Percentiles rank a stretch among this genome's conserved stretches.
Conservation (phyloP, 2,888 invertebrate genomes). For the Xestia c-nigrum region DNA sequence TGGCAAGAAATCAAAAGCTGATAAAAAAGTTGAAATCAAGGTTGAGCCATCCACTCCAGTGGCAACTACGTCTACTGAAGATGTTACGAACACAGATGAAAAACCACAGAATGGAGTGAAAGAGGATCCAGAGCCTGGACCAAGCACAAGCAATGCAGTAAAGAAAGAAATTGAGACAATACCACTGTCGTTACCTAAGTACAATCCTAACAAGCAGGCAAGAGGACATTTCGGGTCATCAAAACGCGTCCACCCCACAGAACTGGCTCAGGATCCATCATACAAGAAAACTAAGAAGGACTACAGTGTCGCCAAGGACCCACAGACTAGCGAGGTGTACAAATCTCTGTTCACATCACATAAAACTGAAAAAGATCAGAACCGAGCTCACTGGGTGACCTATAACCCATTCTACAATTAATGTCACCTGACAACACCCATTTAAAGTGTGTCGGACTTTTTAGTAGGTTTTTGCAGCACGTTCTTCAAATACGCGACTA, state of each 20-base stretch:
- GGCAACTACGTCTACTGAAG: constrained; percentile 64
- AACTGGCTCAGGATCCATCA: constrained; percentile 91
- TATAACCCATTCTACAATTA: constrained; percentile 98
- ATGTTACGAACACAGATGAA: constrained; percentile 58
- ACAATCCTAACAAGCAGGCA: constrained; percentile 83
- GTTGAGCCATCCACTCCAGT: constrained; percentile 71
- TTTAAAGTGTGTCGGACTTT: neutral
- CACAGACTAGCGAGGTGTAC: constrained; percentile 96
- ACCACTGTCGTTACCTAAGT: constrained; percentile 85
- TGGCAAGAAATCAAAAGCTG: constrained; percentile 91
- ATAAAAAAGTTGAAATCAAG: constrained; percentile 76
- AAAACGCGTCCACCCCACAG: constrained; percentile 82
- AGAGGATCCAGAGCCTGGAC: constrained; percentile 79
- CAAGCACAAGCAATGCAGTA: constrained; percentile 77
- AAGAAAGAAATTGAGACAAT: constrained; percentile 88
- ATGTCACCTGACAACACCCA: constrained; percentile 48
- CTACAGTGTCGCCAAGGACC: constrained; percentile 97
- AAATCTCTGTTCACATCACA: constrained; percentile 99
- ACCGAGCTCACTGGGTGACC: constrained; percentile 99
- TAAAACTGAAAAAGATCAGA: constrained; percentile 95
- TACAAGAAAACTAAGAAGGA: constrained; percentile 94
- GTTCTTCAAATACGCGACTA: neutral
- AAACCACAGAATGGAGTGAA: constrained; percentile 77
- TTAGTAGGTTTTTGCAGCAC: neutral
- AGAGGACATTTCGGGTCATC: constrained; percentile 87